A percentile compares a stretch with the other conserved stretches of the same genome.
phyloP scores from a whole-genome alignment of 2,797 vertebrate species.

The Halcyon leucocephala region DNA sequence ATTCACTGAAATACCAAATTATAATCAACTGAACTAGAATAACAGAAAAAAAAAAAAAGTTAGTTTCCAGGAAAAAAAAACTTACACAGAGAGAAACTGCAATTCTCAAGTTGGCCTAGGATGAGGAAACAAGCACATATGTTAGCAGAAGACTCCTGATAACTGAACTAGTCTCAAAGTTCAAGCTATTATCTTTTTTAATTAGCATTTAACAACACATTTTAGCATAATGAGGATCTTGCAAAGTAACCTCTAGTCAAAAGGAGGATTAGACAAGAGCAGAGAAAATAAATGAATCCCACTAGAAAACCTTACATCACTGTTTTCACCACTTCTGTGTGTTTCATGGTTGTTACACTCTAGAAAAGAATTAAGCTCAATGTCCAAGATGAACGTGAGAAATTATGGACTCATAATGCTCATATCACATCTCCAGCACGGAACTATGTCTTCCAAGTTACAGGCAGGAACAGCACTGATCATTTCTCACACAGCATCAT shows the following conservation, averaged over 20 bases:
- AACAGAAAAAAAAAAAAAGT: background rate
- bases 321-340: background rate
- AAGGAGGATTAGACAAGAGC: background rate
- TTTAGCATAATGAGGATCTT: constrained; percentile 4
- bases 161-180: background rate
- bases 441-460: constrained; percentile 6
- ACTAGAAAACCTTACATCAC: background rate
- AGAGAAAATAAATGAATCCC: background rate
- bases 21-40: constrained; percentile 18
- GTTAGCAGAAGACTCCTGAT: background rate
- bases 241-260: background rate
- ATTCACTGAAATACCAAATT: constrained; percentile 41
- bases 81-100: background rate
- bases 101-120: background rate
- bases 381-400: background rate
- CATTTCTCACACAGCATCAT: constrained; percentile 30
- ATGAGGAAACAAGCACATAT: background rate
- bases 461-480: background rate
- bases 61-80: background rate
- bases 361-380: constrained; percentile 22
- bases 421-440: background rate
- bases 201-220: constrained; percentile 7
- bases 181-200: background rate
- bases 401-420: constrained; percentile 2
- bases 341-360: background rate